Evolutionary conservation across 2,888 invertebrate species (phyloP).

Genomic region (Drosophila fulvimacula): DNA sequence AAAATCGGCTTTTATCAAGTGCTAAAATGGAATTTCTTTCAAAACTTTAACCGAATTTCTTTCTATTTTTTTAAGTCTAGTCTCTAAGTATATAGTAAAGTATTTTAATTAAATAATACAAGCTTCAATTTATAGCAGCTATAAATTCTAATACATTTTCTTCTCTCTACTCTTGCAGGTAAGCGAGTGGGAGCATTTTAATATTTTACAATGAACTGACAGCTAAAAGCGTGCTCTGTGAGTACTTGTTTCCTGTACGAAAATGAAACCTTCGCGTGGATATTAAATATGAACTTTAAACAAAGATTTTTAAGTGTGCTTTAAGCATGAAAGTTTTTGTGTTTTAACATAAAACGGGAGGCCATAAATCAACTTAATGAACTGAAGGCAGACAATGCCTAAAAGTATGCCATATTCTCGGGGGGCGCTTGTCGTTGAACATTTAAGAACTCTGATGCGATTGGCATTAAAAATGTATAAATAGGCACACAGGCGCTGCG

Average conservation of each 20-base stretch:
- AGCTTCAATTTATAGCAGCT: neutral
- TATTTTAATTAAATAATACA: constrained; percentile 1
- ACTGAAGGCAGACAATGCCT: constrained; percentile 13
- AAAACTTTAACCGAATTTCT: no score
- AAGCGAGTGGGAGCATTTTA: constrained; percentile 35
- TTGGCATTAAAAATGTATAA: constrained; percentile 53
- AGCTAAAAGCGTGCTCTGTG: constrained; percentile 11
- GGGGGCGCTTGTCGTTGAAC: neutral
- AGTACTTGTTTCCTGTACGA: constrained; percentile 21
- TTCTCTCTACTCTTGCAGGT: constrained; percentile 47
- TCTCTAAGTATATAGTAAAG: neutral
- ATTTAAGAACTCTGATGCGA: constrained; percentile 25
- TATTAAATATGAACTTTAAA: constrained; percentile 20
- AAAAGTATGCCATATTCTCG: constrained; percentile 41
- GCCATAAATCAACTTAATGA: constrained; percentile 58
- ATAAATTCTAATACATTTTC: neutral
- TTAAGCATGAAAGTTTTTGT: constrained; percentile 16
- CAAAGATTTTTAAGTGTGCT: constrained; percentile 16
- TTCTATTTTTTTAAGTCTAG: no score
- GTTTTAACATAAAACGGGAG: constrained; percentile 22
- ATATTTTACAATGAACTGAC: constrained; percentile 17
- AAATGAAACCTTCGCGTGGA: neutral
- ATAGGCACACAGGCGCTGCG: constrained; percentile 33
- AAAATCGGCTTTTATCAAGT: neutral
- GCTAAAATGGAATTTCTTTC: neutral